Percentiles rank a stretch among this genome's conserved stretches.
phyloP scores from a whole-genome alignment of 2,113 vertebrate species.

The Epinephelus lanceolatus region DNA sequence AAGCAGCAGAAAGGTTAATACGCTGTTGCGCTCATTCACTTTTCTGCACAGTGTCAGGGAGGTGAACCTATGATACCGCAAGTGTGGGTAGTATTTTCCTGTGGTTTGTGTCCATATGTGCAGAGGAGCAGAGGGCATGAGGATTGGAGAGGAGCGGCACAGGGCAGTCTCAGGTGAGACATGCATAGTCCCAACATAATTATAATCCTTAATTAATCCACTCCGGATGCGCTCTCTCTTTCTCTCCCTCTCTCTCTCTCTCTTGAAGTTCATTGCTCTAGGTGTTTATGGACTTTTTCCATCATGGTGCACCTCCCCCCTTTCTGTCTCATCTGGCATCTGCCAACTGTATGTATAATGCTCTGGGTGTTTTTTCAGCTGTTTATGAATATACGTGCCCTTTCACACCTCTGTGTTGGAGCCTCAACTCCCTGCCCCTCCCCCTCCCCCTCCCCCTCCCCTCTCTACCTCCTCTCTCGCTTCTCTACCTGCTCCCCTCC shows the following conservation, averaged over 20 bases:
- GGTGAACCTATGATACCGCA: slow-evolving; percentile 60
- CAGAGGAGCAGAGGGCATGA: slow-evolving; percentile 65
- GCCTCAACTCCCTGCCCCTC: slow-evolving; percentile 30
- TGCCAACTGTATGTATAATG: slow-evolving; percentile 62
- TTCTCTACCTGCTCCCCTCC: slow-evolving; percentile 50
- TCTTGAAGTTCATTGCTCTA: slow-evolving; percentile 66
- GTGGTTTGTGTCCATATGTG: slow-evolving; percentile 70
- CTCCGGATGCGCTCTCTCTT: slow-evolving; percentile 65
- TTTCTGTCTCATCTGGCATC: slow-evolving; percentile 72
- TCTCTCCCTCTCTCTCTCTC: slow-evolving; percentile 29
- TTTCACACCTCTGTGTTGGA: slow-evolving; percentile 72
- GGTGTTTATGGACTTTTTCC: slow-evolving; percentile 73
- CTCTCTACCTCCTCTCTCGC: slow-evolving; percentile 22
- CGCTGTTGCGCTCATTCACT: slow-evolving; percentile 49
- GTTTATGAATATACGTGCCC: slow-evolving; percentile 77
- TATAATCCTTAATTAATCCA: slow-evolving; percentile 86
- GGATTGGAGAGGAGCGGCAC: slow-evolving; percentile 66
- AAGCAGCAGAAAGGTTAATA: slow-evolving; percentile 48
- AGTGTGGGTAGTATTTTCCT: slow-evolving; percentile 68
- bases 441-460: slow-evolving; percentile 16
- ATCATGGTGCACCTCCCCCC: slow-evolving; percentile 50
- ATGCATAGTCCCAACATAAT: slow-evolving; percentile 79
- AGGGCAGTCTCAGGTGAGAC: slow-evolving; percentile 78
- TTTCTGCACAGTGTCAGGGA: slow-evolving; percentile 45
- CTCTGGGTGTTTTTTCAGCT: slow-evolving; percentile 71